These are phyloP conservation scores for Crossaster papposus DNA, from an alignment of 53 echinoderm and acorn worm genomes.

Conservation along the genomic window DNA sequence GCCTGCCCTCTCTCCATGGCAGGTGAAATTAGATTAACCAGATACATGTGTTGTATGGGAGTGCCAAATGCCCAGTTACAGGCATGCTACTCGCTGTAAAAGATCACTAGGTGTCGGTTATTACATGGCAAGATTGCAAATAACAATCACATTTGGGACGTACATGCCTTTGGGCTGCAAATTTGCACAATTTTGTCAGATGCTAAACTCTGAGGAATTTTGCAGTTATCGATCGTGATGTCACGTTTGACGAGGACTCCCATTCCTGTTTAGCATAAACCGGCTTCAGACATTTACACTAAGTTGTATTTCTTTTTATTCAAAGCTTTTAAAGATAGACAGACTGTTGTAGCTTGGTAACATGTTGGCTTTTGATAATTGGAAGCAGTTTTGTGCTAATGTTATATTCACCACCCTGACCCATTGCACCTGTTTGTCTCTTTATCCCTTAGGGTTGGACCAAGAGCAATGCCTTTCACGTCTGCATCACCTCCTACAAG, in stretches of 20 bases:
- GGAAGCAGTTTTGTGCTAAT: no score
- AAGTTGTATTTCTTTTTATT: not conserved
- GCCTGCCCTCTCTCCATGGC: not conserved
- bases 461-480: conserved; percentile 98
- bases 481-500: conserved; percentile 96
- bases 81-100: not conserved
- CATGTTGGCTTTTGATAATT: no score
- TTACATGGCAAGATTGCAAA: no score
- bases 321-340: not conserved
- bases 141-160: no score
- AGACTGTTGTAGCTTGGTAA: not conserved
- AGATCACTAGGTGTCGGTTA: not conserved
- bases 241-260: no score
- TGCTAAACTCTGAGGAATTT: no score
- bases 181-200: no score
- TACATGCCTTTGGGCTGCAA: no score
- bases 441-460: conserved; percentile 85
- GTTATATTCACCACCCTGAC: not conserved
- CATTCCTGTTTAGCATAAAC: no score
- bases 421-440: not conserved
- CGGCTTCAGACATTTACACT: no score
- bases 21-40: conserved; percentile 16
- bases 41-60: not conserved
- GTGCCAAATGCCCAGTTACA: no score
- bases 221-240: no score